These are phyloP conservation scores for Lasaia peninsularis DNA, from an alignment of 1,140 invertebrate species.

Conservation along the genomic window DNA sequence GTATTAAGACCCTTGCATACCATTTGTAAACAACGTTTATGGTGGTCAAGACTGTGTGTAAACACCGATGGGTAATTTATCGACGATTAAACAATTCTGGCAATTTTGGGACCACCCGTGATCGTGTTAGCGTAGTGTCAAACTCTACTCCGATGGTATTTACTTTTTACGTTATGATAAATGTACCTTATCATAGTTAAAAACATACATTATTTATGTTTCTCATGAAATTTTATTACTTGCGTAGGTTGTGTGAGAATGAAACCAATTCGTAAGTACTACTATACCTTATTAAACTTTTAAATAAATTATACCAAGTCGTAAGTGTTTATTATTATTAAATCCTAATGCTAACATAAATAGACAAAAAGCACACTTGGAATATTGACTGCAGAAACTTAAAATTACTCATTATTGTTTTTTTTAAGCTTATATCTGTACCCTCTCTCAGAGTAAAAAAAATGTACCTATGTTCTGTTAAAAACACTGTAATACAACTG, in stretches of 20 bases:
- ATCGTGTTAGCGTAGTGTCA: conserved; percentile 8
- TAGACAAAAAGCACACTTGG: too few relatives aligned
- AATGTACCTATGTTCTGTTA: not conserved
- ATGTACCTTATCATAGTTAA: not conserved
- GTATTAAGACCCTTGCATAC: not conserved
- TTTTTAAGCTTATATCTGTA: not conserved
- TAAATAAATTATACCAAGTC: too few relatives aligned
- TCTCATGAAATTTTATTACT: not conserved
- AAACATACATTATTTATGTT: not conserved
- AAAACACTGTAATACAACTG: too few relatives aligned
- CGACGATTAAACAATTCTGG: conserved; percentile 14
- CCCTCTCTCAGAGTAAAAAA: not conserved
- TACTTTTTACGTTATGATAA: conserved; percentile 3
- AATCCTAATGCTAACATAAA: too few relatives aligned
- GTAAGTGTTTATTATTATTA: too few relatives aligned
- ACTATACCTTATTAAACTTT: too few relatives aligned
- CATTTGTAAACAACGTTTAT: conserved; percentile 1
- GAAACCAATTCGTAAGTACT: not conserved
- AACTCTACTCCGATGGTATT: not conserved
- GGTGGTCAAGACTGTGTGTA: conserved; percentile 3
- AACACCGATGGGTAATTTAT: conserved; percentile 15
- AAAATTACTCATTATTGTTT: too few relatives aligned
- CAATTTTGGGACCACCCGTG: conserved; percentile 13
- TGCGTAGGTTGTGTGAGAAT: not conserved
- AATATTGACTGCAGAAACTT: too few relatives aligned